These are phyloP conservation scores for Eristalis arbustorum DNA, from an alignment of 2,888 invertebrate species.

Conservation along the genomic window DNA sequence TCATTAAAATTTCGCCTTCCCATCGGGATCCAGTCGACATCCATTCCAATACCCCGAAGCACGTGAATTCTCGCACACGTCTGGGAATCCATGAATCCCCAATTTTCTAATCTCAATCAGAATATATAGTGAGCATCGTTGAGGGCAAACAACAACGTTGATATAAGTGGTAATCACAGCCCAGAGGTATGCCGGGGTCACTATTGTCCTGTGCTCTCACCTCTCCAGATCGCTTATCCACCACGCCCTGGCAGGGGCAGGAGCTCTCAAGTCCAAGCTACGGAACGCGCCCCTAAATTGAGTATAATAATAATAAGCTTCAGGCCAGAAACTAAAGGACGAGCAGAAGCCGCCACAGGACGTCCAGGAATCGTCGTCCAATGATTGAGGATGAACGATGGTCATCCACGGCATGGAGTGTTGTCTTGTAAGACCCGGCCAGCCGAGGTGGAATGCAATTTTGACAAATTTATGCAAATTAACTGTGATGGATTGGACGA, in stretches of 20 bases:
- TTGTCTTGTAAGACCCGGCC: not conserved
- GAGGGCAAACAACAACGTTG: conserved; percentile 40
- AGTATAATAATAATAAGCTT: conserved; percentile 59
- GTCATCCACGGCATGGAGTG: not conserved
- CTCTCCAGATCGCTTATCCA: conserved; percentile 49
- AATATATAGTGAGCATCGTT: conserved; percentile 26
- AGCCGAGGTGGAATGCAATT: conserved; percentile 54
- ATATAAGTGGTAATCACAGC: conserved; percentile 66
- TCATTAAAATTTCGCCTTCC: conserved; percentile 19
- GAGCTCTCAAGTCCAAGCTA: conserved; percentile 3
- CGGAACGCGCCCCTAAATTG: conserved; percentile 37
- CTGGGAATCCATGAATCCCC: conserved; percentile 5
- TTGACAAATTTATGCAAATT: conserved; percentile 70
- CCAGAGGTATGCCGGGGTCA: conserved; percentile 45
- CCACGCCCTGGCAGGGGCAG: conserved; percentile 7
- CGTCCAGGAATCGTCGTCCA: not conserved
- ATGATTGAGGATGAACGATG: conserved; percentile 37
- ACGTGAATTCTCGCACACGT: conserved; percentile 9
- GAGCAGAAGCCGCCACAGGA: not conserved
- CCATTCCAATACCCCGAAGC: not conserved
- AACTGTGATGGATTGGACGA: conserved; percentile 66
- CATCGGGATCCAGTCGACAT: not conserved
- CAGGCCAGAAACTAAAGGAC: conserved; percentile 54
- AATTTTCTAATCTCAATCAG: conserved; percentile 51
- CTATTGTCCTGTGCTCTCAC: conserved; percentile 50